A percentile compares a stretch with the other conserved stretches of the same genome.
phyloP scores from a whole-genome alignment of 1,140 invertebrate genomes.

The Littorina saxatilis region DNA sequence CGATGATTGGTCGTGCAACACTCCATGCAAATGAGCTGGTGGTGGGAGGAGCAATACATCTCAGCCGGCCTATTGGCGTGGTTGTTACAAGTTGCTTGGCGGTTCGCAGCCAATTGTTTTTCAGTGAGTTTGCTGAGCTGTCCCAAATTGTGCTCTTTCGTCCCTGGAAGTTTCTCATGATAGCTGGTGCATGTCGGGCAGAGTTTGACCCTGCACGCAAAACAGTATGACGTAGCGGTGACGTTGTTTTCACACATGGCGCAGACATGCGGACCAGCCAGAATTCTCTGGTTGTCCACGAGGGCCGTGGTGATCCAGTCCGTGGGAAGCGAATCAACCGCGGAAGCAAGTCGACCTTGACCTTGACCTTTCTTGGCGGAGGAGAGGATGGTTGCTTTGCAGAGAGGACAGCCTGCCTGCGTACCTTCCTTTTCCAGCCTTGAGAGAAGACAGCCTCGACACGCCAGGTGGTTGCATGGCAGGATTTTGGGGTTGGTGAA shows the following conservation, averaged over 20 bases:
- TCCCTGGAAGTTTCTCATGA: not conserved
- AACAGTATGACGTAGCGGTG: not conserved
- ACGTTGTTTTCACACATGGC: not conserved
- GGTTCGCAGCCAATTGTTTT: no score
- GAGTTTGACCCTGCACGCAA: not conserved
- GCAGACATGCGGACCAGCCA: not conserved
- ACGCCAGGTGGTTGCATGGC: not conserved
- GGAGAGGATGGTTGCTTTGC: not conserved
- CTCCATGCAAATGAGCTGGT: not conserved
- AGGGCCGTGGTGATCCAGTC: not conserved
- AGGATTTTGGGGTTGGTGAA: constrained; percentile 12
- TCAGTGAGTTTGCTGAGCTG: not conserved
- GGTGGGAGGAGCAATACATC: not conserved
- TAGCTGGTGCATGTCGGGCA: not conserved
- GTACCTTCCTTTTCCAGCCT: not conserved
- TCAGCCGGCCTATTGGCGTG: no score
- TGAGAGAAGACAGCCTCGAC: not conserved
- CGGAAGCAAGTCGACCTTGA: not conserved
- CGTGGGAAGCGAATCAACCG: not conserved
- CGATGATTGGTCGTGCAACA: not conserved
- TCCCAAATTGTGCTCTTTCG: not conserved
- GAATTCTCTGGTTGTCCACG: not conserved
- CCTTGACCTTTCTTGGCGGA: not conserved
- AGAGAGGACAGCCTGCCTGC: not conserved
- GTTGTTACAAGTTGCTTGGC: no score